Conservation (phyloP, 1,140 invertebrate genomes). For the Meloidogyne exigua region DNA sequence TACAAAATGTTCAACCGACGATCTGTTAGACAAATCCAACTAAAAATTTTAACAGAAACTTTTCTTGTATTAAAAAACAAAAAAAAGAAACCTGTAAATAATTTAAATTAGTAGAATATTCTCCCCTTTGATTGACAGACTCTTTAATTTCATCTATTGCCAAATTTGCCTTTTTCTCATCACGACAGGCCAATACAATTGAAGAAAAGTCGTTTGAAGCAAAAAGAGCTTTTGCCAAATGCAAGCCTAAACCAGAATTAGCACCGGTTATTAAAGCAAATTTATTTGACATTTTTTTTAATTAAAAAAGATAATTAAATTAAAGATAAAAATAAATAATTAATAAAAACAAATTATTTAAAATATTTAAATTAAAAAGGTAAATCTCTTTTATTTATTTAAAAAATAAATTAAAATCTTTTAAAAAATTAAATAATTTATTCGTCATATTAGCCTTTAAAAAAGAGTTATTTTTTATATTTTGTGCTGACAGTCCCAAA, state of each 20-base stretch:
- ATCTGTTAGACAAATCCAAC: conserved; percentile 34
- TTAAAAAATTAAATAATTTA: no score
- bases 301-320: conserved; percentile 8
- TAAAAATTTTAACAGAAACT: conserved; percentile 31
- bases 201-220: conserved; percentile 28
- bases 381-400: no score
- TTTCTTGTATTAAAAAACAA: conserved; percentile 15
- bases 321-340: conserved; percentile 8
- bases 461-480: no score
- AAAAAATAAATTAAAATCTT: no score
- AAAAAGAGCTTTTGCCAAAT: conserved; percentile 39
- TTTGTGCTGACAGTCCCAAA: conserved; percentile 40
- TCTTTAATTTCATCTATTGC: conserved; percentile 26
- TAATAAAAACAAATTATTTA: not conserved
- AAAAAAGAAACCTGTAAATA: conserved; percentile 21
- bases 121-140: conserved; percentile 5
- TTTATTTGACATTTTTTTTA: conserved; percentile 19
- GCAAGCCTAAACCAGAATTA: conserved; percentile 39
- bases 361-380: no score
- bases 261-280: conserved; percentile 46
- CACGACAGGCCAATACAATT: conserved; percentile 39
- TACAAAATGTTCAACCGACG: conserved; percentile 20
- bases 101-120: conserved; percentile 17
- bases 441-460: no score
- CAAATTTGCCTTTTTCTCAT: conserved; percentile 36